phyloP scores from a whole-genome alignment of 2,888 invertebrate species.

The Caradrina kadenii region DNA sequence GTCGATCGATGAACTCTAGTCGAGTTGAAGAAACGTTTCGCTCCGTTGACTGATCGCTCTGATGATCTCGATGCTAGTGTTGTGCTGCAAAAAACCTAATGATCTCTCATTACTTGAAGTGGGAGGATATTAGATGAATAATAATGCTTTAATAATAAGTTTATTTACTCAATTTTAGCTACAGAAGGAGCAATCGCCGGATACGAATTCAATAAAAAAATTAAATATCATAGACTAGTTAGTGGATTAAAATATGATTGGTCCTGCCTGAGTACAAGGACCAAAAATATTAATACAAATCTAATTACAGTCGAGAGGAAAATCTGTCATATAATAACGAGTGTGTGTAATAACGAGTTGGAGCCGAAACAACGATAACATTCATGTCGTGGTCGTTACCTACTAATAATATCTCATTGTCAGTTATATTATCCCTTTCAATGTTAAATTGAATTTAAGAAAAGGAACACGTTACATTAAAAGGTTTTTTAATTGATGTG shows the following conservation, averaged over 20 bases:
- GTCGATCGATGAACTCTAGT: conserved; percentile 82
- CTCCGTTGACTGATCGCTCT: conserved; percentile 78
- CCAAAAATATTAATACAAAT: too few relatives aligned
- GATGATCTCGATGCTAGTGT: conserved; percentile 53
- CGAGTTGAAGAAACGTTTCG: conserved; percentile 88
- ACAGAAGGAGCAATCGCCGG: not conserved
- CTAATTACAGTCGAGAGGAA: too few relatives aligned
- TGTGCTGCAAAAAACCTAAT: conserved; percentile 55
- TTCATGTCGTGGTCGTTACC: too few relatives aligned
- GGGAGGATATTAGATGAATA: conserved; percentile 39
- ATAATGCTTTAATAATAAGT: conserved; percentile 26
- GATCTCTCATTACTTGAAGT: conserved; percentile 55
- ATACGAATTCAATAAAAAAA: too few relatives aligned
- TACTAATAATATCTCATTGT: too few relatives aligned
- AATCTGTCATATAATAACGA: too few relatives aligned
- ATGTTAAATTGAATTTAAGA: too few relatives aligned
- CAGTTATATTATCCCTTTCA: too few relatives aligned
- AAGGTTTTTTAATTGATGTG: too few relatives aligned
- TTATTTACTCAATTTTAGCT: conserved; percentile 1
- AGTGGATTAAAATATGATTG: not conserved
- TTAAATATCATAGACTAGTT: not conserved
- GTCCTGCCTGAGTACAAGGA: not conserved
- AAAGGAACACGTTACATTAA: too few relatives aligned
- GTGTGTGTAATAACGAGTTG: too few relatives aligned
- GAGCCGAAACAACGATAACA: too few relatives aligned